phyloP scores from a whole-genome alignment of 2,113 vertebrate species.

The Bubalus kerabau region DNA sequence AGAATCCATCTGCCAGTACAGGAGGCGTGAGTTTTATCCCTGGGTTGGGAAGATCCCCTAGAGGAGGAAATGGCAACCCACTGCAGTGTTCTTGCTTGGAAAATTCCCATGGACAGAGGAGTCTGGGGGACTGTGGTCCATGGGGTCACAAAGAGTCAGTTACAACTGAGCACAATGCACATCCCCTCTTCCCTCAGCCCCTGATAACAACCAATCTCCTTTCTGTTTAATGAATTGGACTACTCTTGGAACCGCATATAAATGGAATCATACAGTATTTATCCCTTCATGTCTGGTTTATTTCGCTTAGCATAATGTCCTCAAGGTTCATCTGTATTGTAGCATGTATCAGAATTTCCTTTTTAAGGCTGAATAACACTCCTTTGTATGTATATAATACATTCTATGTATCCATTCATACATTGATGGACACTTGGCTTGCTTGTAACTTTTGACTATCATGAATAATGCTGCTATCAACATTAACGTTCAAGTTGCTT shows the following conservation, averaged over 20 bases:
- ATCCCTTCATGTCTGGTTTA: not conserved
- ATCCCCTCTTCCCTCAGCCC: not conserved
- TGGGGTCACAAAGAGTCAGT: not conserved
- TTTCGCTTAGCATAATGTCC: not conserved
- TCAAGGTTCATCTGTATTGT: not conserved
- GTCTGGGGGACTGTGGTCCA: not conserved
- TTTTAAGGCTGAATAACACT: not conserved
- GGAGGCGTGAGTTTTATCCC: not conserved
- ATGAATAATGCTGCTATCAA: not conserved
- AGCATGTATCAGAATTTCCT: not conserved
- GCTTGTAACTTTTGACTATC: not conserved
- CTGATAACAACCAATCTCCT: not conserved
- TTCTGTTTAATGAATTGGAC: not conserved
- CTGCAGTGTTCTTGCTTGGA: not conserved
- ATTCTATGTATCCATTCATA: not conserved
- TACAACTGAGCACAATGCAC: not conserved
- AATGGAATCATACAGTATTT: not conserved
- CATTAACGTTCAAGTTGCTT: not conserved
- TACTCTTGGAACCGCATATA: not conserved
- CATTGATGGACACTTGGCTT: not conserved
- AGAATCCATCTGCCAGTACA: not conserved
- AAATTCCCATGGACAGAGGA: not conserved
- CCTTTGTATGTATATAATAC: not conserved
- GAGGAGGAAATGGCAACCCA: not conserved
- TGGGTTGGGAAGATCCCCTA: not conserved